phyloP scores from a whole-genome alignment of 2,888 invertebrate genomes.

The Chrysomela aeneicollis region DNA sequence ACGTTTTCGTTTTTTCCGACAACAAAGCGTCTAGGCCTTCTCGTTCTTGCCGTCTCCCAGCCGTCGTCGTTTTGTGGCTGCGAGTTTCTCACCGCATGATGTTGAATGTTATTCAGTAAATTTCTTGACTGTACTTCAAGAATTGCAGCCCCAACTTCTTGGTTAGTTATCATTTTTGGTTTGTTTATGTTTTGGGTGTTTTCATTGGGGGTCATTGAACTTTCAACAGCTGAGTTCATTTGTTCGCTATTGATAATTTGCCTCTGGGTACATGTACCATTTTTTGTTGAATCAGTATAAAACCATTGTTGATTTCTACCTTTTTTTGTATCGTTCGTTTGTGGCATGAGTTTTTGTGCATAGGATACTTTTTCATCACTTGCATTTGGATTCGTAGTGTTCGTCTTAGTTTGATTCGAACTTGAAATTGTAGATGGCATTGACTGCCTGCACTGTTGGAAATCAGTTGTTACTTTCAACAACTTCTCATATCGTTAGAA shows the following conservation, averaged over 20 bases:
- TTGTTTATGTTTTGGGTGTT: constrained; percentile 10
- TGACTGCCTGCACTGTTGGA: too few species aligned
- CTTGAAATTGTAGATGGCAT: neutral
- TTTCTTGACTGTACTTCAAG: neutral
- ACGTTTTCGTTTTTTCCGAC: neutral
- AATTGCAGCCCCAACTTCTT: constrained; percentile 4
- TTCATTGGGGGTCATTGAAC: too few species aligned
- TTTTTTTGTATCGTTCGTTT: too few species aligned
- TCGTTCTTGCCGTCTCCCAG: neutral
- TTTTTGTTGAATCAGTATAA: too few species aligned
- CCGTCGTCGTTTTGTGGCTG: neutral
- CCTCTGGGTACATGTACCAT: too few species aligned
- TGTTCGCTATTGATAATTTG: too few species aligned
- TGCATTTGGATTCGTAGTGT: neutral
- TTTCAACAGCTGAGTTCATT: too few species aligned
- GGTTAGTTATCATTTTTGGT: constrained; percentile 7
- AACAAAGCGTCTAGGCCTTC: neutral
- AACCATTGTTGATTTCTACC: too few species aligned
- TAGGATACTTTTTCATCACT: neutral
- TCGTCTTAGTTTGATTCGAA: neutral
- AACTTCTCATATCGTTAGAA: too few species aligned
- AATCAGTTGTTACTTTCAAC: too few species aligned
- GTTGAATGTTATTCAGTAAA: neutral
- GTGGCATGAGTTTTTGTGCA: neutral
- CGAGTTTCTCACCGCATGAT: neutral